Evolutionary conservation across 1,140 invertebrate genomes (phyloP).

Genomic region (Neotoxoptera formosana): DNA sequence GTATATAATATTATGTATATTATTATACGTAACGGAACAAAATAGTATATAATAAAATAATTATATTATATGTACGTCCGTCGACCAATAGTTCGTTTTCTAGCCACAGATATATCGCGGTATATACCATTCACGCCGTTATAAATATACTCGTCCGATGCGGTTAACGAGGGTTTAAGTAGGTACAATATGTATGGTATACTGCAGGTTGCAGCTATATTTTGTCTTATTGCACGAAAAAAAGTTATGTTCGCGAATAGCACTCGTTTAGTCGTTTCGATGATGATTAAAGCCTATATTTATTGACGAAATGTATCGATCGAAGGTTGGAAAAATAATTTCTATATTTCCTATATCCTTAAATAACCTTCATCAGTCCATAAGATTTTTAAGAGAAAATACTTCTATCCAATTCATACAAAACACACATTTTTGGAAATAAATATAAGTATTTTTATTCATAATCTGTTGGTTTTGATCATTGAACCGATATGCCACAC

Average conservation of each 20-base stretch:
- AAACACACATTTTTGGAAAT: too few species aligned
- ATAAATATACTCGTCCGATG: background rate
- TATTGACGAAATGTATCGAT: background rate
- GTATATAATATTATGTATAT: background rate
- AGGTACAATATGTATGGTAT: too few species aligned
- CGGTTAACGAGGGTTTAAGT: background rate
- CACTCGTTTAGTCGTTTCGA: background rate
- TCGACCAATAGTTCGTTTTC: background rate
- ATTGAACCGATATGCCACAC: too few species aligned
- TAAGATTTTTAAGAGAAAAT: too few species aligned
- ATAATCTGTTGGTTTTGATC: too few species aligned
- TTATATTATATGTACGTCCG: background rate
- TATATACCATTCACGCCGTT: background rate
- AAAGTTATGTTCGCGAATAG: background rate
- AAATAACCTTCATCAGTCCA: too few species aligned
- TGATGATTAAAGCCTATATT: background rate
- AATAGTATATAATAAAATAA: constrained; percentile 3
- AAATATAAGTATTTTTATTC: too few species aligned
- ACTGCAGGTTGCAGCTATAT: background rate
- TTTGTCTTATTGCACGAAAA: background rate
- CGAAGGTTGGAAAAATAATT: background rate
- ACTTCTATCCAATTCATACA: too few species aligned
- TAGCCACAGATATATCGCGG: too few species aligned
- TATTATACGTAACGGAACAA: constrained; percentile 17
- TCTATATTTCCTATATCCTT: too few species aligned